Evolutionary conservation across 2,113 vertebrate species (phyloP).

Genomic region (Sturnus vulgaris): DNA sequence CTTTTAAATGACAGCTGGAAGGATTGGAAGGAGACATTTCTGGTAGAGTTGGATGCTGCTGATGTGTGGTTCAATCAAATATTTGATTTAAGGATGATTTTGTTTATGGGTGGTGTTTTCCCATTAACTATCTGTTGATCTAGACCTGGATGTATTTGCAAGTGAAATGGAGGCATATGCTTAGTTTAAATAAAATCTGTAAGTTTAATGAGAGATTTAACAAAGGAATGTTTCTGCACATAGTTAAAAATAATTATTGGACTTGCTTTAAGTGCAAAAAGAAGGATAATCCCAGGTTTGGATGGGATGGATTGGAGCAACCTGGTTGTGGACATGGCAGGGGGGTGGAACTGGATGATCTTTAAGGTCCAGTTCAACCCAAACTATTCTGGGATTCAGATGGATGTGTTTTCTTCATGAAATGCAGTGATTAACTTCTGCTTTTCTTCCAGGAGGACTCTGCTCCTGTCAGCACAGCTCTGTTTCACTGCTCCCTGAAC

Average conservation of each 20-base stretch:
- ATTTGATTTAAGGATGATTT: neutral
- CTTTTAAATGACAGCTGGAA: neutral
- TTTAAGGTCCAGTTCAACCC: neutral
- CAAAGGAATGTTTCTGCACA: neutral
- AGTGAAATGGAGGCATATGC: neutral
- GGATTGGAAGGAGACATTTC: neutral
- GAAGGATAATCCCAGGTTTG: neutral
- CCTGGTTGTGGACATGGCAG: neutral
- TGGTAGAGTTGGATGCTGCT: neutral
- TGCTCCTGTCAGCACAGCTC: neutral
- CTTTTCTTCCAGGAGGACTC: neutral
- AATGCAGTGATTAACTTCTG: neutral
- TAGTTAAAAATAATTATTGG: neutral
- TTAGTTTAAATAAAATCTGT: neutral
- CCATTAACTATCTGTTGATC: neutral
- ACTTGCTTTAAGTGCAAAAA: rapidly evolving
- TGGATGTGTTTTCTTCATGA: neutral
- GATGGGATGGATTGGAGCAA: neutral
- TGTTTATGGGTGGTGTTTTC: neutral
- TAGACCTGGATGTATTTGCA: neutral
- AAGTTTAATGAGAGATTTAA: neutral
- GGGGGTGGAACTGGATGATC: neutral
- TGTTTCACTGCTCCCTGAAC: neutral
- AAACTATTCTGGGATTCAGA: neutral
- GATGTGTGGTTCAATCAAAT: neutral